Percentiles rank a stretch among this genome's conserved stretches.
Conservation (phyloP, 2,888 invertebrate genomes). For the Diachrysia chrysitis region DNA sequence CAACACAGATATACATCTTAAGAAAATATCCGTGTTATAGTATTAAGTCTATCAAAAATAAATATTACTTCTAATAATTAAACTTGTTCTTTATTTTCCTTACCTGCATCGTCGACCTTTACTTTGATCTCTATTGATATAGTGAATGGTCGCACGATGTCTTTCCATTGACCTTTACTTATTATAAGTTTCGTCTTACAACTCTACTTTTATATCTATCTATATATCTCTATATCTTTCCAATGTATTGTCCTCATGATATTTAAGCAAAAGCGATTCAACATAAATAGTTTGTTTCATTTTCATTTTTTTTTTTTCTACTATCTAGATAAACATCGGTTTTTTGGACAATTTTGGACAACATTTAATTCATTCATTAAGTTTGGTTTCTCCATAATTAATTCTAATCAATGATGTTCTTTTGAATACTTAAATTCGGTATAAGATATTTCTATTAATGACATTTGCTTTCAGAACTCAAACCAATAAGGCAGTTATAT, state of each 20-base stretch:
- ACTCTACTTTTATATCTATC: neutral
- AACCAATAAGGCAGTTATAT: too few relatives aligned
- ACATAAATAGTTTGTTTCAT: neutral
- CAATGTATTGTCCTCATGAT: neutral
- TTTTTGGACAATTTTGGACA: too few relatives aligned
- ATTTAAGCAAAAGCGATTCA: neutral
- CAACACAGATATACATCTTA: neutral
- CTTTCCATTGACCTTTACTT: neutral
- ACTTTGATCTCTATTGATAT: neutral
- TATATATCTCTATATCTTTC: neutral
- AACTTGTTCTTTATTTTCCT: constrained; percentile 1
- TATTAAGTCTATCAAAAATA: neutral
- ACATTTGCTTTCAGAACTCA: too few relatives aligned
- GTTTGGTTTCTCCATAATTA: too few relatives aligned
- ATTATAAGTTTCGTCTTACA: too few relatives aligned
- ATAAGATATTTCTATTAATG: too few relatives aligned
- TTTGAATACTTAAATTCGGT: too few relatives aligned
- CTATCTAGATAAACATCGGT: neutral
- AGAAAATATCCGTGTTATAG: neutral
- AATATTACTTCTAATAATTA: neutral
- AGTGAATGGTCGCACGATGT: neutral
- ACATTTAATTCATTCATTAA: too few relatives aligned
- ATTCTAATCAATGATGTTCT: too few relatives aligned
- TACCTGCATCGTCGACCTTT: constrained; percentile 1
- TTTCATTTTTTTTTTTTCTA: neutral